Base-by-base conservation (phyloP, 2,888 invertebrate genomes). In the Tortrix viridana region DNA sequence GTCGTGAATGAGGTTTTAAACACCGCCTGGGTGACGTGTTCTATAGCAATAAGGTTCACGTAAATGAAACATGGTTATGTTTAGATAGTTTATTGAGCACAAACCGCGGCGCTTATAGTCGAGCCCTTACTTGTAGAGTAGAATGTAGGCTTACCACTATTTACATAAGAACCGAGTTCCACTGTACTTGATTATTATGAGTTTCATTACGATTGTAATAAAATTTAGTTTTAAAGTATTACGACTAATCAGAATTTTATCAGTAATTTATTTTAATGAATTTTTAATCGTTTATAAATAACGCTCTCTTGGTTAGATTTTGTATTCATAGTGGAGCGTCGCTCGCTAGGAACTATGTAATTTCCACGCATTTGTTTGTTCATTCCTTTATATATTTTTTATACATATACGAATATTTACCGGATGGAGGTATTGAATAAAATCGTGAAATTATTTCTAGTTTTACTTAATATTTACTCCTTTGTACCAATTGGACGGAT, bases 51-150 rank as follows among this genome's bases (percentile, higher is more conserved):
- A 57, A 66, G 65, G 74, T 79, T 74, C 76, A 76, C 77, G 75
- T 67, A 76, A 79, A 79, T 73, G 74, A 80, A 80, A 80, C 75
- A 79, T 43, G 44, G 81, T 84, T 84, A 74, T 80, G 83, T 85
- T 84, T 82, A 71, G 76, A 84, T 75, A 84, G 83, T 85, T 81
- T 84, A 85, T 84, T 79, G 70, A 70, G 73, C 76, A 79, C 75
- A 71, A 72, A 78, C 74, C 64, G 60, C 67, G 54, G 67, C 49
- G 70, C 72, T 67, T 75, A 68, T 75, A 75, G 73, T 67, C 68
- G 74, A 71, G 71, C 70, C 74, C 53, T 20, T 20, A 23, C 26
- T 53, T 43, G 20, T 20, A 46, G 18, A 55, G 26, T 43, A 55
- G 20, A 16, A 44, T 23, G 23, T 26, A 44, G 18, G 18, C 38